Base-by-base conservation (phyloP, 2,888 invertebrate species). In the Cepaea hortensis region DNA sequence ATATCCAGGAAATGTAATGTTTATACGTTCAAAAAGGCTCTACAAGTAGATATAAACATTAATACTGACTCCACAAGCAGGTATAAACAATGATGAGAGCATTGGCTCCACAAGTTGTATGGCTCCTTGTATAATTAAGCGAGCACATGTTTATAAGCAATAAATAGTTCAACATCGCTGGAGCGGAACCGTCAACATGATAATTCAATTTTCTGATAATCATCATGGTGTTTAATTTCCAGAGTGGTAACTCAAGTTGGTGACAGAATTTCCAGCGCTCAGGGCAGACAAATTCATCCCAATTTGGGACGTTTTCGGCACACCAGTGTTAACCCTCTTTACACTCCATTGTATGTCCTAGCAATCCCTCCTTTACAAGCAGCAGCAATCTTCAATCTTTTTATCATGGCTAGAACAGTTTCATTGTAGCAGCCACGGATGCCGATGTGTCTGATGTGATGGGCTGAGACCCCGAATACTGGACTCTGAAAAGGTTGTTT, bases 191-290 rank as follows among this genome's bases (percentile, higher is more conserved):
- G 11, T 5, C 23, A 20, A 46, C 13, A 65, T 65, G 79, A 79
- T 62, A 80, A 62, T 80, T 80, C 80, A 65, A 65, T 80, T 62
- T 65, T 65, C 80, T 80, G 80, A 80, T 80, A 80, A 80, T 18
- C 23, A 82, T 82, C 82, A 20, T 11, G 3, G 55, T 9, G 7
- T 77, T 11, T n/a, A 77, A n/a, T 23, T 15, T n/a, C 61, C 11
- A 23, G n/a, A 20, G 55, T n/a, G 9, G 3, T 3, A 77, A 55
- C 5, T 48, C 23, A 20, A 9, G 50, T 20, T 20, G 5, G 4
- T 18, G 5, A n/a, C 3, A 7, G 55, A 11, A 61, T 48, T 55
- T 55, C 9, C 7, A 13, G 11, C 13, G 3, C n/a, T 77, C 3
- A n/a, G 20, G n/a, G n/a, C 6, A 3, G 77, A 77, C 77, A 77